phyloP scores from a whole-genome alignment of 2,888 invertebrate species.

The Cantharis rustica region DNA sequence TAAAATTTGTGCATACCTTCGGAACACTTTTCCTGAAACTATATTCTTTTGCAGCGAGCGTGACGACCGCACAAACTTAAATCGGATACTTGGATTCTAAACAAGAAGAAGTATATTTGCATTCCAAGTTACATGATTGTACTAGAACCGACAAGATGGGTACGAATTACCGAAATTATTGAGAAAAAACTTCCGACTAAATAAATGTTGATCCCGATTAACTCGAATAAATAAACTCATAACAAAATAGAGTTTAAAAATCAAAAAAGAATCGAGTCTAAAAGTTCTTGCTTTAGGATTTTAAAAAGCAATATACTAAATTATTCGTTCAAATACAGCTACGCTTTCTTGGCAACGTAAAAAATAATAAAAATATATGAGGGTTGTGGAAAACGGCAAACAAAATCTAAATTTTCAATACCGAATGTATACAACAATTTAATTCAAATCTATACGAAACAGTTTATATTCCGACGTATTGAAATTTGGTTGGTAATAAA shows the following conservation, averaged over 20 bases:
- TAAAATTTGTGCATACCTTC: not conserved
- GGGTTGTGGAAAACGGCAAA: constrained; percentile 2
- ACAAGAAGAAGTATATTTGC: not conserved
- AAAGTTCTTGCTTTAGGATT: not conserved
- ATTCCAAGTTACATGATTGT: not conserved
- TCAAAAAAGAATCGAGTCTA: not conserved
- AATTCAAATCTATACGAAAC: constrained; percentile 9
- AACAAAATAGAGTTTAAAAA: not conserved
- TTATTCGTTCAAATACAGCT: constrained; percentile 4
- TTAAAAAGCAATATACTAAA: constrained; percentile 3
- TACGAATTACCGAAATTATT: not conserved
- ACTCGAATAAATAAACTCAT: not conserved
- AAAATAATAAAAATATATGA: constrained; percentile 5
- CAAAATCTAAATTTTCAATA: constrained; percentile 17
- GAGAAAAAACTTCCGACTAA: not conserved
- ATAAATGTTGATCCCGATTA: not conserved
- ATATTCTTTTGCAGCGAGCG: not conserved
- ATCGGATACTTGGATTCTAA: not conserved
- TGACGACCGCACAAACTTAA: not conserved
- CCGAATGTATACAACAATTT: constrained; percentile 14
- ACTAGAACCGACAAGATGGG: not conserved
- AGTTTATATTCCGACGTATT: not conserved
- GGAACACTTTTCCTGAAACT: not conserved
- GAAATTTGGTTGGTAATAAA: not conserved
- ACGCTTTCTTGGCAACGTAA: constrained; percentile 1